Conservation (phyloP, 2,797 vertebrate species). For the Myotis findleyi region DNA sequence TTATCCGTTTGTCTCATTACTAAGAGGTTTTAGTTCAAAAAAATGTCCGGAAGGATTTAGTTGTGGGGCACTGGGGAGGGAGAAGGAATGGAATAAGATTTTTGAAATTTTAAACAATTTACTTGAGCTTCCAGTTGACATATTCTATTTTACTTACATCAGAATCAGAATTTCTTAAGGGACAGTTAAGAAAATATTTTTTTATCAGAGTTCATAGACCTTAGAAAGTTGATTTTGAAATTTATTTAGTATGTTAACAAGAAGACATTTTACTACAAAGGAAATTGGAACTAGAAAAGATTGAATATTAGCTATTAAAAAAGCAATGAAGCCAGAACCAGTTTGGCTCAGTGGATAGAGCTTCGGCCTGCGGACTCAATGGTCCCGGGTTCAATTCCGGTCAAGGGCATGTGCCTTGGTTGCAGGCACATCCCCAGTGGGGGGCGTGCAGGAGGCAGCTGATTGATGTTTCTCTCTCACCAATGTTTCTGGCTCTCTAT, state of each 20-base stretch:
- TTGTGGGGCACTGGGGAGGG: conserved; percentile 69
- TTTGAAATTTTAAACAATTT: conserved; percentile 50
- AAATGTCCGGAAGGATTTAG: conserved; percentile 78
- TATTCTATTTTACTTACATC: conserved; percentile 8
- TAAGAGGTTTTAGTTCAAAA: conserved; percentile 76
- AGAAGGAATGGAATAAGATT: background rate
- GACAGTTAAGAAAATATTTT: background rate
- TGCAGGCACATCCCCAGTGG: no score
- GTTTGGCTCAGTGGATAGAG: no score
- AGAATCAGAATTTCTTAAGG: conserved; percentile 6
- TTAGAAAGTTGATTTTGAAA: conserved; percentile 60
- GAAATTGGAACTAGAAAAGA: background rate
- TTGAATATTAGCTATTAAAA: conserved; percentile 18
- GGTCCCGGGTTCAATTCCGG: no score
- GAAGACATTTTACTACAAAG: conserved; percentile 22
- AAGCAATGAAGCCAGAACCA: background rate
- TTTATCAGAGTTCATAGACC: background rate
- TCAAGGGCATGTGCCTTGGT: no score
- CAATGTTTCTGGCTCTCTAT: no score
- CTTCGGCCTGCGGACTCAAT: no score
- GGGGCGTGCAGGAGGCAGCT: no score
- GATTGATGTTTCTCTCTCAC: no score
- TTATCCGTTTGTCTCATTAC: conserved; percentile 82
- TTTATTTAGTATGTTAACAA: conserved; percentile 29
- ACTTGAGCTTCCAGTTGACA: background rate